phyloP scores from a whole-genome alignment of 2,888 invertebrate genomes.

The Caenorhabditis parvicauda region DNA sequence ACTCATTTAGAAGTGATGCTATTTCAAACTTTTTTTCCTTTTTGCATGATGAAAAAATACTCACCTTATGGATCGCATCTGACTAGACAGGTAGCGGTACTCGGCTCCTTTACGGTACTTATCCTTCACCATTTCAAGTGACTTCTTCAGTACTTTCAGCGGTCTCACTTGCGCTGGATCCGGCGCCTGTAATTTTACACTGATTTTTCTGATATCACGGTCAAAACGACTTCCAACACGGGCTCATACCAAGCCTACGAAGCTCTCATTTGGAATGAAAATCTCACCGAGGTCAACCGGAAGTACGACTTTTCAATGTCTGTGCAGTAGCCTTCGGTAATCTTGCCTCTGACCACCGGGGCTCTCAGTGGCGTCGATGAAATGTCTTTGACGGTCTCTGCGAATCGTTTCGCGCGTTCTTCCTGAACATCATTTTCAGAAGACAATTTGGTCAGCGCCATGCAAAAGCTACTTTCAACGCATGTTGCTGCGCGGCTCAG shows the following conservation, averaged over 20 bases:
- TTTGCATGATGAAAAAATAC: too few species aligned
- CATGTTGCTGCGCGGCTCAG: too few species aligned
- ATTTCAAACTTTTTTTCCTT: too few species aligned
- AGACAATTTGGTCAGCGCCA: too few species aligned
- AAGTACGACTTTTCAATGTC: slow-evolving; percentile 94
- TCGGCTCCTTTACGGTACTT: slow-evolving; percentile 85
- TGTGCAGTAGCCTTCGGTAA: slow-evolving; percentile 83
- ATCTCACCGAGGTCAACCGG: slow-evolving; percentile 76
- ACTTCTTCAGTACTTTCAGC: slow-evolving; percentile 78
- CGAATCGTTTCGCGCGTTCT: slow-evolving; percentile 43
- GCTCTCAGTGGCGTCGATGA: slow-evolving; percentile 5
- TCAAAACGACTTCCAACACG: too few species aligned
- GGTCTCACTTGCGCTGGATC: slow-evolving; percentile 83
- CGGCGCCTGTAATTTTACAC: slow-evolving; percentile 82
- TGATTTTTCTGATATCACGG: too few species aligned
- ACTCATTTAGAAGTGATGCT: background rate
- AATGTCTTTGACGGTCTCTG: slow-evolving; percentile 14
- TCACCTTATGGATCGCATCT: slow-evolving; percentile 94
- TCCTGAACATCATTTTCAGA: too few species aligned
- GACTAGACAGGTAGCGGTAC: slow-evolving; percentile 95
- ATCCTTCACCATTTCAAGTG: slow-evolving; percentile 84
- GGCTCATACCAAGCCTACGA: too few species aligned
- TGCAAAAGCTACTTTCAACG: slow-evolving; percentile 14
- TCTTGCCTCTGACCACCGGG: slow-evolving; percentile 12
- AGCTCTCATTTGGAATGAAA: too few species aligned